phyloP scores from a whole-genome alignment of 2,113 vertebrate species.

The Anoura caudifer region DNA sequence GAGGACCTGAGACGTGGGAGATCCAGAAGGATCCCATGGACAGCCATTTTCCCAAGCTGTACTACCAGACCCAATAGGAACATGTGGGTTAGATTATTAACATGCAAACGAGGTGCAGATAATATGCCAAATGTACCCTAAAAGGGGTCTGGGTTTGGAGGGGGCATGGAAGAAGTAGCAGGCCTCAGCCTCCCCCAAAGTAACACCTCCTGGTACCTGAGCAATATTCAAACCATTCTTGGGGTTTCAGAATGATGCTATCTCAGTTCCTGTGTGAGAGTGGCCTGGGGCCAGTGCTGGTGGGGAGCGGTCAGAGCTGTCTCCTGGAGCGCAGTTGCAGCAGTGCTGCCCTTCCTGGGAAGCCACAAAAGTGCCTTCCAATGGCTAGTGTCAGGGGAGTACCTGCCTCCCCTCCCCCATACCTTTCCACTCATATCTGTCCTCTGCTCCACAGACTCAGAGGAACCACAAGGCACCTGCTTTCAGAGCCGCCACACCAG shows the following conservation, averaged over 20 bases:
- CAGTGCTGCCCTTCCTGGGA: background rate
- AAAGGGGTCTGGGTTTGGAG: background rate
- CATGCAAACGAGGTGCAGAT: slow-evolving; percentile 7
- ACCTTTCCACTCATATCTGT: background rate
- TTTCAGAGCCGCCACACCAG: background rate
- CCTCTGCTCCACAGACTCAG: background rate
- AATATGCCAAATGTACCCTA: background rate
- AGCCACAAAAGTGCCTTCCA: slow-evolving; percentile 37
- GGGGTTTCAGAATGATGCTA: slow-evolving; percentile 71
- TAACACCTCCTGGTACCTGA: slow-evolving; percentile 62
- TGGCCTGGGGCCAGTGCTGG: background rate
- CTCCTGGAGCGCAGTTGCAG: slow-evolving; percentile 3
- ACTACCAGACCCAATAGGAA: background rate
- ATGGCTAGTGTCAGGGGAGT: background rate
- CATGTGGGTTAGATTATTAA: background rate
- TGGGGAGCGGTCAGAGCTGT: background rate
- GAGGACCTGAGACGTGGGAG: background rate
- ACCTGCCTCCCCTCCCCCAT: background rate
- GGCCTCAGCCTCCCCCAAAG: background rate
- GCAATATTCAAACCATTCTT: slow-evolving; percentile 65
- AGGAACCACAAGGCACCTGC: background rate
- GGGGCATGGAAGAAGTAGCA: slow-evolving; percentile 30
- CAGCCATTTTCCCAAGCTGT: background rate
- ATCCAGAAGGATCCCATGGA: background rate
- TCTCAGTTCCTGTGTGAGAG: slow-evolving; percentile 73